Evolutionary conservation across 2,888 invertebrate species (phyloP).

Genomic region (Entomobrya multifasciata): DNA sequence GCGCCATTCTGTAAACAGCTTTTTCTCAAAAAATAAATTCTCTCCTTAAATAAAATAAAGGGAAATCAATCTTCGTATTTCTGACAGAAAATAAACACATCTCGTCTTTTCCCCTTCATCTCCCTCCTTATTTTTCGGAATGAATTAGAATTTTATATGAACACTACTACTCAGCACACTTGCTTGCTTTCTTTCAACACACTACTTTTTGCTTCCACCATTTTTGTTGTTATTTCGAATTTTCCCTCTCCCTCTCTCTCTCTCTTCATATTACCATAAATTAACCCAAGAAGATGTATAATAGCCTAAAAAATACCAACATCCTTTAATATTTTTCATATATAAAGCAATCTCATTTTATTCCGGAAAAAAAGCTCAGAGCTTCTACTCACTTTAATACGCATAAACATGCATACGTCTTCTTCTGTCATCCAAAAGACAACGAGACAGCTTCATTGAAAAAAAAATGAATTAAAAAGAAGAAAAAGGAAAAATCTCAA

Average conservation of each 20-base stretch:
- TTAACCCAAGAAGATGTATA: slow-evolving; percentile 37
- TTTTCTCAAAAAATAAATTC: not conserved
- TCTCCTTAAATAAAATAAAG: not conserved
- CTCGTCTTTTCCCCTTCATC: not conserved
- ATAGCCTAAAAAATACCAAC: not conserved
- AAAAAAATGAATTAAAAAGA: no score
- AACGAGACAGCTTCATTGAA: not conserved
- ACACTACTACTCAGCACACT: not conserved
- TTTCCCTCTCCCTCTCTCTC: not conserved
- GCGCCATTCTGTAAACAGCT: not conserved
- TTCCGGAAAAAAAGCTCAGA: no score
- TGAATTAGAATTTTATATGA: no score
- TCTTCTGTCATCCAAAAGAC: not conserved
- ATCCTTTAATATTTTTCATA: no score
- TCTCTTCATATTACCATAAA: slow-evolving; percentile 62
- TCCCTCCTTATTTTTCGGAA: not conserved
- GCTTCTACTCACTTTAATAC: no score
- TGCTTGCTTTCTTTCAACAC: slow-evolving; percentile 17
- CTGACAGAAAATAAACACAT: slow-evolving; percentile 65
- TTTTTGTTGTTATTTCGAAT: not conserved
- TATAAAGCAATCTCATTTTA: no score
- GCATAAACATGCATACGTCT: not conserved
- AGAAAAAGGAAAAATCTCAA: no score
- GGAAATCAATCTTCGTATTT: slow-evolving; percentile 66
- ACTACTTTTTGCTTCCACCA: not conserved